These are phyloP conservation scores for Gallinago paraguaiae DNA, from an alignment of 2,113 vertebrate species.

Conservation along the genomic window DNA sequence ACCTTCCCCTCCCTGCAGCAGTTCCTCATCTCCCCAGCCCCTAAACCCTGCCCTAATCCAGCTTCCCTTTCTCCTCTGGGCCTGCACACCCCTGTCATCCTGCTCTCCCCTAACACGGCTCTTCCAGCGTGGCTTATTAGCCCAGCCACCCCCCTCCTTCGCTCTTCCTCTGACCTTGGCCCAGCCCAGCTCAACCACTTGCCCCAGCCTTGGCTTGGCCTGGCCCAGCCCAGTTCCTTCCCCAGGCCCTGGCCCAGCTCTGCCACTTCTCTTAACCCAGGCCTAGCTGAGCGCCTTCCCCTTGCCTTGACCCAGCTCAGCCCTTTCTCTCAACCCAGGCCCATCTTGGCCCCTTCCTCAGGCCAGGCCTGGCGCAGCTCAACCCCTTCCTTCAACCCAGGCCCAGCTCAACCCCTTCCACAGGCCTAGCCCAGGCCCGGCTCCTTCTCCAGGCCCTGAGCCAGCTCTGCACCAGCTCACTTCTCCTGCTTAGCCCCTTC, in stretches of 20 bases:
- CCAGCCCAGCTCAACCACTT: too few relatives aligned
- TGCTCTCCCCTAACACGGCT: accelerated
- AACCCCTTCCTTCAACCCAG: too few relatives aligned
- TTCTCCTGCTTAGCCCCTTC: background rate
- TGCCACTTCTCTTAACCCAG: background rate
- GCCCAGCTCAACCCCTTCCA: too few relatives aligned
- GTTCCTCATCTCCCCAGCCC: background rate
- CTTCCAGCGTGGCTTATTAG: background rate
- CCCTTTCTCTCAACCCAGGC: too few relatives aligned
- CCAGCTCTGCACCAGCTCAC: background rate
- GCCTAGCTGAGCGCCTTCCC: too few relatives aligned
- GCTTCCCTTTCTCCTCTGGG: background rate
- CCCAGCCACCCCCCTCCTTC: background rate
- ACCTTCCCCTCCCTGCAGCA: background rate
- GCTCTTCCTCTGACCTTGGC: accelerated
- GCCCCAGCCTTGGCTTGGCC: background rate
- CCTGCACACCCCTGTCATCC: background rate
- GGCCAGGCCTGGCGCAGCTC: background rate
- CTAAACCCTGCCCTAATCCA: background rate
- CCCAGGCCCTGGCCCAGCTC: background rate
- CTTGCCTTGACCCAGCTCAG: background rate
- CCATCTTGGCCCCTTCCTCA: too few relatives aligned
- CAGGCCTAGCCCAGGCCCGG: background rate
- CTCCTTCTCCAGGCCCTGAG: background rate
- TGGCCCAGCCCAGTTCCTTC: too few relatives aligned